phyloP scores from a whole-genome alignment of 2,797 vertebrate species.

The Cygnus olor region DNA sequence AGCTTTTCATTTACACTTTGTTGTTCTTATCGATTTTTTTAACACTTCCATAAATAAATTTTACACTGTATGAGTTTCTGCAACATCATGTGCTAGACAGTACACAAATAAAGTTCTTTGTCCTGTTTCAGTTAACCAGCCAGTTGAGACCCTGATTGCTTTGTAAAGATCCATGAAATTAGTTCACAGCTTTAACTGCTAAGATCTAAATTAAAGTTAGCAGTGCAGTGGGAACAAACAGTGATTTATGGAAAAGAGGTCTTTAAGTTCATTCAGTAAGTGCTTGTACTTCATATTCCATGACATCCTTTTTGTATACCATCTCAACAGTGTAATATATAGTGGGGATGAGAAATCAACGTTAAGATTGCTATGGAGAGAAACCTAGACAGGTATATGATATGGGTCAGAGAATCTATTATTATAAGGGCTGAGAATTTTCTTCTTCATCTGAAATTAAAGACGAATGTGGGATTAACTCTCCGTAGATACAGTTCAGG shows the following conservation, averaged over 20 bases:
- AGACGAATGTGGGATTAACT: background rate
- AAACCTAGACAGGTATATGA: background rate
- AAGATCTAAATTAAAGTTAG: background rate
- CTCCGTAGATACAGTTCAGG: background rate
- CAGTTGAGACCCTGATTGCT: background rate
- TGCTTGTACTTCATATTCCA: background rate
- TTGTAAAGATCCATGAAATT: background rate
- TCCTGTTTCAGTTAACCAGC: background rate
- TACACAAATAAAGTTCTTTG: background rate
- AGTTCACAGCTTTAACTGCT: background rate
- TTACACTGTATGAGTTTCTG: background rate
- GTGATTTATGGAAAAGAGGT: background rate
- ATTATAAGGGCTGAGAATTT: background rate
- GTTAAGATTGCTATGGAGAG: background rate
- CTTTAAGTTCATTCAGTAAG: background rate
- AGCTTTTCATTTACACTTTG: background rate
- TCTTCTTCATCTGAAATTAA: background rate
- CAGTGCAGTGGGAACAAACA: background rate
- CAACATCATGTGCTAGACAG: background rate
- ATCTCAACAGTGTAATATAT: background rate
- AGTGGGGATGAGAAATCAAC: background rate
- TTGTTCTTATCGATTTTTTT: background rate
- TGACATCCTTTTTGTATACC: background rate
- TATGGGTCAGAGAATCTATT: background rate
- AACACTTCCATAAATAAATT: background rate